Conservation (phyloP, 2,797 vertebrate genomes). For the Darevskia mixta region DNA sequence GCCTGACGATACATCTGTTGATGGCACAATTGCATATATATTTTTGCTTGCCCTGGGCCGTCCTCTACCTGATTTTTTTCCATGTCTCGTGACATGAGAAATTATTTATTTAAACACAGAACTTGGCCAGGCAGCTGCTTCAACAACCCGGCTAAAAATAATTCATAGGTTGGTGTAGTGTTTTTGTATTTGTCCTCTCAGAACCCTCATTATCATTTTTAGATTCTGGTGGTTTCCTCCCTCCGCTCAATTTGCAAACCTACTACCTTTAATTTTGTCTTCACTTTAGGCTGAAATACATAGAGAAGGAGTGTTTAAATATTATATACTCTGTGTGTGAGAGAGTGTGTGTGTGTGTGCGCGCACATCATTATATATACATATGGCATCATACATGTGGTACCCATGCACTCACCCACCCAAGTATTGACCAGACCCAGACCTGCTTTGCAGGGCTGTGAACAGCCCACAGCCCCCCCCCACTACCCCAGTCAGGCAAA, state of each 20-base stretch:
- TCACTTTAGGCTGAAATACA: neutral
- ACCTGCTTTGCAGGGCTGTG: too few relatives aligned
- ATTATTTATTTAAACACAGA: neutral
- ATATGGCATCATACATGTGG: too few relatives aligned
- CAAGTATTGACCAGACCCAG: too few relatives aligned
- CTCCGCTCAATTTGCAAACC: conserved; percentile 12
- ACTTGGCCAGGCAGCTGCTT: conserved; percentile 17
- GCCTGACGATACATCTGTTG: conserved; percentile 81
- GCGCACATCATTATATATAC: too few relatives aligned
- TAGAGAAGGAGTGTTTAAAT: too few relatives aligned
- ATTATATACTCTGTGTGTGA: too few relatives aligned
- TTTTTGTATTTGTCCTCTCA: neutral
- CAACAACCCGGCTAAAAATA: neutral
- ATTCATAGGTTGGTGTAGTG: neutral
- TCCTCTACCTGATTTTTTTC: conserved; percentile 60
- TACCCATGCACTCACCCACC: too few relatives aligned
- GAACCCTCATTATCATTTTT: conserved; percentile 23
- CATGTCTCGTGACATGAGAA: conserved; percentile 50
- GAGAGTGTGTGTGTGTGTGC: too few relatives aligned
- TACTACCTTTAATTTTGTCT: neutral
- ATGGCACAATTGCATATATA: conserved; percentile 61
- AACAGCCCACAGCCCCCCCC: too few relatives aligned
- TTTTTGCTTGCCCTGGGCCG: conserved; percentile 70
- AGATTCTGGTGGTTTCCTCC: neutral
- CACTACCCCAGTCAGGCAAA: too few relatives aligned